Conservation (phyloP, 2,888 invertebrate genomes). For the Melolontha melolontha region DNA sequence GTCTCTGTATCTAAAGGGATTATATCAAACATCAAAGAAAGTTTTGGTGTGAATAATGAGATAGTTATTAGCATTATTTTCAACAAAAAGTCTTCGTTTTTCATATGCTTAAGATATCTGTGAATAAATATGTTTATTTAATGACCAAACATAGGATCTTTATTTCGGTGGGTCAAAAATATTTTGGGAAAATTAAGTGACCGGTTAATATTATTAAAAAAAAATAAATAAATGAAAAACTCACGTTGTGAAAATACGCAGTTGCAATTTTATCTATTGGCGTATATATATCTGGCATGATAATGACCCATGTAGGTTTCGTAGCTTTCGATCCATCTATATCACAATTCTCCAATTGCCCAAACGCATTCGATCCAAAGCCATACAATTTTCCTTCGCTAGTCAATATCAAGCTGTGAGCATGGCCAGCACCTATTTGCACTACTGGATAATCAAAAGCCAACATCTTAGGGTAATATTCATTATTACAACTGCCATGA, state of each 20-base stretch:
- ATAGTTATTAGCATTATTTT: too few relatives aligned
- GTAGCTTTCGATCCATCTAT: conserved; percentile 70
- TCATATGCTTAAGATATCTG: too few relatives aligned
- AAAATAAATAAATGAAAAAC: too few relatives aligned
- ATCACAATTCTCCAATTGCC: conserved; percentile 75
- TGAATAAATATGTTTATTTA: too few relatives aligned
- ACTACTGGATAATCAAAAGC: conserved; percentile 63
- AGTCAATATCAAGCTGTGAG: conserved; percentile 78
- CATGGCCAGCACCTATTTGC: conserved; percentile 75
- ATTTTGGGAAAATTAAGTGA: too few relatives aligned
- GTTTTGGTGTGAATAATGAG: too few relatives aligned
- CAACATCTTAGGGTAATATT: conserved; percentile 68
- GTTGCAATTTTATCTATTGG: conserved; percentile 71
- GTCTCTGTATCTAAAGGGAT: too few relatives aligned
- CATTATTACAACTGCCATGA: conserved; percentile 82
- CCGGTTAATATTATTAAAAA: too few relatives aligned
- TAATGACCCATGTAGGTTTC: conserved; percentile 69
- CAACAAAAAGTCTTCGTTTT: too few relatives aligned
- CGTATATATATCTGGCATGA: conserved; percentile 63
- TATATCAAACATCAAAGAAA: too few relatives aligned
- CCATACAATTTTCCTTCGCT: conserved; percentile 77
- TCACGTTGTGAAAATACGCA: conserved; percentile 83
- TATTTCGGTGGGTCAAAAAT: too few relatives aligned
- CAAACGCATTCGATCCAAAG: conserved; percentile 81
- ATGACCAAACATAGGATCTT: too few relatives aligned